Base-by-base conservation (phyloP, 2,888 invertebrate species). In the Gandaritis pyraliata region DNA sequence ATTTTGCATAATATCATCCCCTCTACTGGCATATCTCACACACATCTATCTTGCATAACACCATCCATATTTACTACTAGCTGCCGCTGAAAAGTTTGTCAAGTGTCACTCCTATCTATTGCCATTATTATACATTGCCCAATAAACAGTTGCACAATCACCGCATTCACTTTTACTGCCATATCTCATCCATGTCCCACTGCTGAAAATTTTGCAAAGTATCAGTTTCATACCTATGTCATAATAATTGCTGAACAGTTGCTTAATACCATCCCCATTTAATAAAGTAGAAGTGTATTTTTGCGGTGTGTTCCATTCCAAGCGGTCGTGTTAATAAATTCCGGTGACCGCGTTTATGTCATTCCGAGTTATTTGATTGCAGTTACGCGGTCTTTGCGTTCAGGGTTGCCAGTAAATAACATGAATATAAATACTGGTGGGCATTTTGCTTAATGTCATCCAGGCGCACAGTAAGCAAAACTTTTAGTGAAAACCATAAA, bases 341-440 rank as follows among this genome's bases (percentile, higher is more conserved):
- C 58, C 47, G 43, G 53, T 46, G 64, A 30, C 55, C 55, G 57
- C 30, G 46, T 66, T 56, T 64, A 59, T 58, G 65, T 67, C 65
- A 57, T 45, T 46, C 43, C 39, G 64, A 65, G 67, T 69, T 67
- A 69, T 69, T 65, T 67, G 64, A 67, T 64, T 66, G 63, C 66
- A 63, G 64, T 58, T 48, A 57, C 61, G 61, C 58, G 65, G 65
- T 60, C 58, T 52, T 47, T 47, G 29, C 29, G 41, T 53, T 59
- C 46, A 61, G 50, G 62, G 49, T 45, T 55, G 58, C 30, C 39
- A 39, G 39, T 39, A 39, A 39, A 12, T 13, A 13, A n/a, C 39
- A 4, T 39, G 8, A n/a, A 39, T n/a, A 39, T 39, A 39, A 39
- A 39, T 39, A 39, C 0, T 39, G 39, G 39, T 13, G 13, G 39